A percentile compares a stretch with the other conserved stretches of the same genome.
Conservation (phyloP, 2,113 vertebrate genomes). For the Chaetops frenatus region DNA sequence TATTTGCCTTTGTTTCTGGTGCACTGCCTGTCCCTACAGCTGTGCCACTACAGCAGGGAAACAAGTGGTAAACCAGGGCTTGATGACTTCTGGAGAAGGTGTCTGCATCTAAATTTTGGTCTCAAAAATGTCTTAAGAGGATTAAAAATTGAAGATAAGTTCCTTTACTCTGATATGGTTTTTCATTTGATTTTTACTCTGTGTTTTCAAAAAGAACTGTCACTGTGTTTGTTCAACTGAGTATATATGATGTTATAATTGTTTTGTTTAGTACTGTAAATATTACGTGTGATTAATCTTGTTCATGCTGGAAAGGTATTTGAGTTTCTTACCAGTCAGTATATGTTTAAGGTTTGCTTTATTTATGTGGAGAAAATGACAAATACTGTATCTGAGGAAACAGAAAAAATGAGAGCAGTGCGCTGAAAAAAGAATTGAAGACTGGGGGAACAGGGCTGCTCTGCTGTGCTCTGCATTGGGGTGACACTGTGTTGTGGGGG, state of each 20-base stretch:
- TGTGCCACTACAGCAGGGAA: neutral
- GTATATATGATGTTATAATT: conserved; percentile 57
- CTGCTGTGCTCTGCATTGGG: neutral
- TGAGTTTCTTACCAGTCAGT: neutral
- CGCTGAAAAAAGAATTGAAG: neutral
- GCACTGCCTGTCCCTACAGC: neutral
- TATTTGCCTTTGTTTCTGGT: neutral
- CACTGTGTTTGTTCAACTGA: conserved; percentile 50
- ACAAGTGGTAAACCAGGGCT: neutral
- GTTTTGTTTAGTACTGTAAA: conserved; percentile 57
- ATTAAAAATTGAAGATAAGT: conserved; percentile 1
- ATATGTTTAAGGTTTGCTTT: conserved; percentile 39
- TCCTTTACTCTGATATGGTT: neutral
- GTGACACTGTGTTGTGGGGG: neutral
- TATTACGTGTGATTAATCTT: conserved; percentile 32
- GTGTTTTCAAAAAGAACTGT: conserved; percentile 25
- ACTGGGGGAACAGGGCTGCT: neutral
- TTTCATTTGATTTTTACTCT: neutral
- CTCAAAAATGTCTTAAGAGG: neutral
- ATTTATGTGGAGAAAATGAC: conserved; percentile 32
- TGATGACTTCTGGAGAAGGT: neutral
- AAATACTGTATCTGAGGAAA: neutral
- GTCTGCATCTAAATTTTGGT: neutral
- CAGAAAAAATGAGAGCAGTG: neutral
- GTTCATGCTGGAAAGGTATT: neutral